Base-by-base conservation (phyloP, 2,888 invertebrate genomes). In the Thymelicus acteon region DNA sequence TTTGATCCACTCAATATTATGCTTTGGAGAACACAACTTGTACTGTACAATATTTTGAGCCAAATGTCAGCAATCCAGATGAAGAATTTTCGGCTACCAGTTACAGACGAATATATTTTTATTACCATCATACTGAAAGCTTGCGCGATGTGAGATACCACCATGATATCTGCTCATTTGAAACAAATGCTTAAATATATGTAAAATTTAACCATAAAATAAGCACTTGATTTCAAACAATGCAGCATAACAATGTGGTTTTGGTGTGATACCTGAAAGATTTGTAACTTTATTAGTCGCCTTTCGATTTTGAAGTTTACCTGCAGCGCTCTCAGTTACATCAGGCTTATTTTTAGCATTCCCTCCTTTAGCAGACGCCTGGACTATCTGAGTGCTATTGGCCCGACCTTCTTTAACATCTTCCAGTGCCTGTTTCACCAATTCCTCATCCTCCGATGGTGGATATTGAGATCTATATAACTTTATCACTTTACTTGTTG, bases 401-500 rank as follows among this genome's bases (percentile, higher is more conserved):
- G 12, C n/a, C 37, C 12, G 58, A n/a, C 47, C 5, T n/a, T 60
- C 58, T 15, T 63, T 15, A 3, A 69, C 24, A 10, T 10, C 44
- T 58, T 63, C 12, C n/a, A 39, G 19, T 37, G 31, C 19, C 19
- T 63, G 47, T 39, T 39, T 39, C 5, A 69, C 58, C 5, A 69
- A 63, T 13, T 47, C 52, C 57, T 63, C 63, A 40, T 69, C 69
- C 1, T 63, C 63, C 6, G 52, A 61, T 4, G n/a, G 39, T 0
- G 69, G 57, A 58, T 69, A 57, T 48, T 5, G 12, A 0, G 37
- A 37, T 58, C 62, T 63, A 39, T 63, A 69, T 13, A 69, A 47
- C 10, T 58, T 52, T 7, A 69, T 19, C 12, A 69, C 10, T 49
- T 63, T 47, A 7, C 48, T 8, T 2, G 58, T 48, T 8, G 48